Base-by-base conservation (phyloP, 2,888 invertebrate species). In the Sturmia bella region DNA sequence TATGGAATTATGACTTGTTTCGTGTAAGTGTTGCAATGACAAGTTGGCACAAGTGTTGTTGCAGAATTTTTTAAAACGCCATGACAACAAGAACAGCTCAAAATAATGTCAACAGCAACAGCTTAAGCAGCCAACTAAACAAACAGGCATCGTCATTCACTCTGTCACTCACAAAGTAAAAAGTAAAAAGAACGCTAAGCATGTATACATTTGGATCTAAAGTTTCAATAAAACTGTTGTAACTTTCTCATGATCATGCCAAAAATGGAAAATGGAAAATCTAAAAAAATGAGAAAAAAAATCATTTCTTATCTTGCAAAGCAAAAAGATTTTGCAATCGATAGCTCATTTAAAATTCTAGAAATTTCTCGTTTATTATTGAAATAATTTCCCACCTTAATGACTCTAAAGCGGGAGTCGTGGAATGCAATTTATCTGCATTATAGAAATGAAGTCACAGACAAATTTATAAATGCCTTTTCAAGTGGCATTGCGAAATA, bases 1-100 rank as follows among this genome's bases (percentile, higher is more conserved):
- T 82, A 82, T 82, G 82, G 82, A 82, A 78, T 82, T 82, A 82
- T 82, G 82, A 78, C 74, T 82, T 82, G 78, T 82, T 78, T 78
- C 57, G 64, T 70, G 50, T 56, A 82, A 82, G 82, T 82, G 82
- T 82, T 82, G 82, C 74, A 78, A 70, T 82, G 82, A 82, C 82
- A 82, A 82, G 82, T 82, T 82, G 82, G 74, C 82, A 75, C 78
- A 82, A 82, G 78, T 82, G 78, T 82, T 78, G 69, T 70, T 56
- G 57, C n/a, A 48, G 70, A 56, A 69, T 59, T 61, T 76, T 74
- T 82, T 52, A 48, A 82, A 82, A 82, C 82, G 82, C 82, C 78
- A 78, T 75, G 66, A 74, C 74, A 68, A 68, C 79, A 73, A 56
- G 56, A 68, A 13, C n/a, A 15, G 15, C 37, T 41, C n/a, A 48